Conservation (phyloP, 1,140 invertebrate genomes). For the Antheraea mylitta region DNA sequence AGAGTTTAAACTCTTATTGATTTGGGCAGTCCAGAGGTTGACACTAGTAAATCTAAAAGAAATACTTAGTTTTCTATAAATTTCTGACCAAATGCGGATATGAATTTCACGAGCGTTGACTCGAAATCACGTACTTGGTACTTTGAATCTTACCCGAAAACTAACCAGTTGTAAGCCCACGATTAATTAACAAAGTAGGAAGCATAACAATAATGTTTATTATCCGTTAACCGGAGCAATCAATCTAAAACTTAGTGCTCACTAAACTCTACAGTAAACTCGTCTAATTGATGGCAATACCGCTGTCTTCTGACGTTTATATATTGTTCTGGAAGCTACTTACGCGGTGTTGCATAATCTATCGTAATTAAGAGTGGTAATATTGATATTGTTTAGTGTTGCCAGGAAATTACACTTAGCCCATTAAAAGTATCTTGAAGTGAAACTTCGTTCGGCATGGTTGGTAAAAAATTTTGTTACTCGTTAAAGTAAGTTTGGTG, state of each 20-base stretch:
- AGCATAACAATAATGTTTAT: conserved; percentile 1
- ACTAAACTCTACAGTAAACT: background rate
- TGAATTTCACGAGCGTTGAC: too few relatives aligned
- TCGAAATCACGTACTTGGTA: too few relatives aligned
- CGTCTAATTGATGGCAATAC: background rate
- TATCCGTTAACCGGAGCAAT: background rate
- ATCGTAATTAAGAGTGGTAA: background rate
- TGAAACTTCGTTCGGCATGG: too few relatives aligned
- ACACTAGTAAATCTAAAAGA: too few relatives aligned
- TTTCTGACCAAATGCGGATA: too few relatives aligned
- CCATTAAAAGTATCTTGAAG: too few relatives aligned
- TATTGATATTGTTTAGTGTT: background rate
- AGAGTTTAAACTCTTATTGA: too few relatives aligned
- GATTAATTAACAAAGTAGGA: background rate
- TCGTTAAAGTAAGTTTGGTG: too few relatives aligned
- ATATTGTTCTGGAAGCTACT: conserved; percentile 1
- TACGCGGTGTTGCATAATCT: background rate
- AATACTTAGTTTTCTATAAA: too few relatives aligned
- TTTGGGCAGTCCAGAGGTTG: too few relatives aligned
- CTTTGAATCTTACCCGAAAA: too few relatives aligned
- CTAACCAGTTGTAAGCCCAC: background rate
- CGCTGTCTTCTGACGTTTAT: background rate
- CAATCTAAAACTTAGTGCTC: conserved; percentile 1
- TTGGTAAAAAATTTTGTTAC: too few relatives aligned
- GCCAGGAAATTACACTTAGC: background rate